Percentiles rank a stretch among this genome's conserved stretches.
Evolutionary conservation across 64 coral and sea anemone species (phyloP).

Genomic region (Dendrophyllia cribrosa): DNA sequence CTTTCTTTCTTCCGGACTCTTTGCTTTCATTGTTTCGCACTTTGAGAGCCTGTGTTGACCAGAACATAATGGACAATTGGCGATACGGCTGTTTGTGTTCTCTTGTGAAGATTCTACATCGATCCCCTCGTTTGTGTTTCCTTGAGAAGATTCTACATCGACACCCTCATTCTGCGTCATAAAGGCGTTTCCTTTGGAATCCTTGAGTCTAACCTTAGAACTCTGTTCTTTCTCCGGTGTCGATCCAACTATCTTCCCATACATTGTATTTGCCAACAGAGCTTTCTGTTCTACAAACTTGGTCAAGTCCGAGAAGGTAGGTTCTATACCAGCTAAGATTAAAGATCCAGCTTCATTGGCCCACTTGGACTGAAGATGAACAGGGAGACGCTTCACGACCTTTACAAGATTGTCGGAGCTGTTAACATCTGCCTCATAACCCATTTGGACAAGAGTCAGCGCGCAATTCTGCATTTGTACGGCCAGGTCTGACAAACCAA

Average conservation of each 20-base stretch:
- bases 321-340: constrained; percentile 4
- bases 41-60: constrained; percentile 17
- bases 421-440: background rate
- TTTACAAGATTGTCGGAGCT: constrained; percentile 13
- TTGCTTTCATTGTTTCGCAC: constrained; percentile 17
- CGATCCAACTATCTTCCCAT: constrained; percentile 9
- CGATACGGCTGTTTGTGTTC: too few species aligned
- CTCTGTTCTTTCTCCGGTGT: background rate
- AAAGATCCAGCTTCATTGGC: background rate
- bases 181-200: too few species aligned
- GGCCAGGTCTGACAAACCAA: background rate
- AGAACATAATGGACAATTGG: constrained; percentile 13
- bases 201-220: too few species aligned
- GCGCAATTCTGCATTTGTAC: background rate
- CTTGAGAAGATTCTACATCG: too few species aligned
- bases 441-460: background rate
- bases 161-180: too few species aligned
- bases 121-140: too few species aligned
- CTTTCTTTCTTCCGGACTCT: constrained; percentile 46
- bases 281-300: constrained; percentile 22
- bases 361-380: constrained; percentile 13
- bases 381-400: constrained; percentile 11
- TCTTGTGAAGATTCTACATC: too few species aligned
- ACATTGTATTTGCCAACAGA: constrained; percentile 40
- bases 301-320: background rate